Evolutionary conservation across 2,113 vertebrate genomes (phyloP).

Genomic region (Cavia porcellus): DNA sequence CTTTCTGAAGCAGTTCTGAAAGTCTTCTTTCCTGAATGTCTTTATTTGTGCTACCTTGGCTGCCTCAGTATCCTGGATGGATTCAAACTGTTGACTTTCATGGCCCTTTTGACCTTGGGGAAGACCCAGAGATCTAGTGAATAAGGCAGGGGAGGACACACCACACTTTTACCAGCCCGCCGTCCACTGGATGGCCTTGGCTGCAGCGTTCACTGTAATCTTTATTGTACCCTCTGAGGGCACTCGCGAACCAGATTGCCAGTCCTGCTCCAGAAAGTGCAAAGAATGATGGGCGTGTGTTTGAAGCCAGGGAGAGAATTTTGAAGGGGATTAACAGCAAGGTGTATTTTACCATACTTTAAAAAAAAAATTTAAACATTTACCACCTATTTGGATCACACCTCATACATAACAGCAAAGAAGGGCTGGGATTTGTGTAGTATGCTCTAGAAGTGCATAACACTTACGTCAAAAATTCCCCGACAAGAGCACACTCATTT

Average conservation of each 20-base stretch:
- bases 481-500: neutral
- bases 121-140: neutral
- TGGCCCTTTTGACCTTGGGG: neutral
- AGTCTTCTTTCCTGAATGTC: neutral
- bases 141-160: neutral
- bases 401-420: neutral
- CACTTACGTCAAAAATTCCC: neutral
- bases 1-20: neutral
- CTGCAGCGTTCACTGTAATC: neutral
- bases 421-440: neutral
- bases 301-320: neutral
- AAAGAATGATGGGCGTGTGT: neutral
- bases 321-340: neutral
- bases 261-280: neutral
- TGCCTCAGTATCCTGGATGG: neutral
- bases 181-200: neutral
- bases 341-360: neutral
- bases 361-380: neutral
- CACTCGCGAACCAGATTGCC: neutral
- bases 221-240: neutral
- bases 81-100: neutral
- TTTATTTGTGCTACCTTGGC: neutral
- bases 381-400: neutral
- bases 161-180: neutral
- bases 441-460: fast-evolving